phyloP scores from a whole-genome alignment of 2,113 vertebrate species.

The Oceanites oceanicus region DNA sequence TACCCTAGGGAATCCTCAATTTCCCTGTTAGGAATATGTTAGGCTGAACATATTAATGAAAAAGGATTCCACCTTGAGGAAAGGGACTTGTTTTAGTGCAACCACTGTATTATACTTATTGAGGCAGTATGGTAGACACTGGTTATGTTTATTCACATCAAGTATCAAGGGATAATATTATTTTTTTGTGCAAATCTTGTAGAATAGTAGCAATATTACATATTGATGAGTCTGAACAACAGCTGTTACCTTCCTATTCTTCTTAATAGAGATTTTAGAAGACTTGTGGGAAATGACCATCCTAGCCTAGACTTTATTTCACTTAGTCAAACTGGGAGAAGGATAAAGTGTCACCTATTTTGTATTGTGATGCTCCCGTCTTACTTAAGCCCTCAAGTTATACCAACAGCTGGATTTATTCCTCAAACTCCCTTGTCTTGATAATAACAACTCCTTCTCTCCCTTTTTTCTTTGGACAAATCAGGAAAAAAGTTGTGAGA shows the following conservation, averaged over 20 bases:
- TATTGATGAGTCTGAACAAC: not conserved
- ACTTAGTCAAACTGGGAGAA: not conserved
- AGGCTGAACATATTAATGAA: not conserved
- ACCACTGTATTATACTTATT: not conserved
- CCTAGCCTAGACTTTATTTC: not conserved
- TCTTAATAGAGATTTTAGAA: not conserved
- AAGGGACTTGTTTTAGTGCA: not conserved
- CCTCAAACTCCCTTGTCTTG: not conserved
- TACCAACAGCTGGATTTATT: not conserved
- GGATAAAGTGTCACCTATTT: not conserved
- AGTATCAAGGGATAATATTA: not conserved
- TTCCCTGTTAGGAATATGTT: not conserved
- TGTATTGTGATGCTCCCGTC: not conserved
- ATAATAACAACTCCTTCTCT: not conserved
- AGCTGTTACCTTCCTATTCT: not conserved
- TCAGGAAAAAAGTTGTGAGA: not conserved
- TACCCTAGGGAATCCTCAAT: not conserved
- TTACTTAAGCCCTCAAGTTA: not conserved
- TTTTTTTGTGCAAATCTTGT: not conserved
- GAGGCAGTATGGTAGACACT: not conserved
- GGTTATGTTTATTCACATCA: not conserved
- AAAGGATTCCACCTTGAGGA: not conserved
- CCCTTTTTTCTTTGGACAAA: not conserved
- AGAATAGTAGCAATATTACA: not conserved
- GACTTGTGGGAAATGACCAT: not conserved